A percentile compares a stretch with the other conserved stretches of the same genome.
Conservation (phyloP, 2,888 invertebrate species). For the Stenchaetothrips biformis region DNA sequence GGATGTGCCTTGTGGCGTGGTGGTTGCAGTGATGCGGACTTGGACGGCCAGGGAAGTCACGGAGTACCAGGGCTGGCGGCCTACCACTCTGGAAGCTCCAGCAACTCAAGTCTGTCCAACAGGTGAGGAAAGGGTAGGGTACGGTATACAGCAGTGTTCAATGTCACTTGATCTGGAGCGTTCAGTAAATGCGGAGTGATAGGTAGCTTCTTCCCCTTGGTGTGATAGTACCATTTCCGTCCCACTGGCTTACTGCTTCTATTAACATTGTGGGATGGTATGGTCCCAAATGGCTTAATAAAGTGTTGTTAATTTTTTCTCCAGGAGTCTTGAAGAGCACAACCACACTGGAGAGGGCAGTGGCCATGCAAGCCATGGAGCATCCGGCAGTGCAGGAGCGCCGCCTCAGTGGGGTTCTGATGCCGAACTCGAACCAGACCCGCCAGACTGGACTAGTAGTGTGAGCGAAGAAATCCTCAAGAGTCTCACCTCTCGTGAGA, state of each 20-base stretch:
- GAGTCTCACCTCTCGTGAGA: constrained; percentile 71
- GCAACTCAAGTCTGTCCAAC: constrained; percentile 62
- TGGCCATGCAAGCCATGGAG: constrained; percentile 35
- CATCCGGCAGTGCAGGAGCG: constrained; percentile 34
- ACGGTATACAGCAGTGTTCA: not conserved
- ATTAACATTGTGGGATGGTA: too few species aligned
- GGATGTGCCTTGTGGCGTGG: not conserved
- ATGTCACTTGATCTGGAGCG: too few species aligned
- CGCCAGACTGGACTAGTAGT: constrained; percentile 72
- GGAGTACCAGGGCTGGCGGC: constrained; percentile 47
- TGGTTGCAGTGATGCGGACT: constrained; percentile 59
- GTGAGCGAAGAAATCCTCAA: constrained; percentile 69
- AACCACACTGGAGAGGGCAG: constrained; percentile 35
- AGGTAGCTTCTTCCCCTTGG: not conserved
- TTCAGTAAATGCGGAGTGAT: not conserved
- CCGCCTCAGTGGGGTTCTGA: constrained; percentile 51
- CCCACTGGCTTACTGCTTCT: too few species aligned
- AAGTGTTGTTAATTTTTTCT: too few species aligned
- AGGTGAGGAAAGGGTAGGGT: constrained; percentile 46
- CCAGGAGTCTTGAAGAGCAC: not conserved
- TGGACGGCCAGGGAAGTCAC: constrained; percentile 51
- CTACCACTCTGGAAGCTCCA: constrained; percentile 60
- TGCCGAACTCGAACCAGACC: constrained; percentile 62
- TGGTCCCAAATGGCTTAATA: too few species aligned
- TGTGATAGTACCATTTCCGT: not conserved